Percentiles rank a stretch among this genome's conserved stretches.
These are phyloP conservation scores for Theocolax elegans DNA, from an alignment of 1,140 invertebrate genomes.

Conservation along the genomic window DNA sequence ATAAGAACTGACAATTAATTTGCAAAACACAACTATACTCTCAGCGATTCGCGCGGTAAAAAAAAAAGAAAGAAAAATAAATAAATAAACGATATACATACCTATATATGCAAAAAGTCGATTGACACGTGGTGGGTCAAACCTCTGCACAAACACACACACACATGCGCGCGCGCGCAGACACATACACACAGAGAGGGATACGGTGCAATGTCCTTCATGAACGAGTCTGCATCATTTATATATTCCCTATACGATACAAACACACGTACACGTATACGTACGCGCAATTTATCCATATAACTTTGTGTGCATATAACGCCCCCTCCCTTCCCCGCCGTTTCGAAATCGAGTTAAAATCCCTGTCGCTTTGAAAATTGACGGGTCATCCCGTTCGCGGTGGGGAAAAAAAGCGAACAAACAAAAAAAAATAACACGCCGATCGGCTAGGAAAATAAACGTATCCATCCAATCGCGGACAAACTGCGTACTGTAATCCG, in stretches of 20 bases:
- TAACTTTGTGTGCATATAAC: constrained; percentile 2
- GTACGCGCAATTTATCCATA: background rate
- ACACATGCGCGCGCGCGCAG: no score
- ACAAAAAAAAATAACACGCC: constrained; percentile 1
- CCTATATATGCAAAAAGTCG: no score
- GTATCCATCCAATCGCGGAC: constrained; percentile 12
- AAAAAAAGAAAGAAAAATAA: constrained; percentile 6
- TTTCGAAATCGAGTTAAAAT: constrained; percentile 13
- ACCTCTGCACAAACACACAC: no score
- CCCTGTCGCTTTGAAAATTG: constrained; percentile 17
- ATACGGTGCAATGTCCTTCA: no score
- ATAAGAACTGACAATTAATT: background rate
- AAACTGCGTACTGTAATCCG: background rate
- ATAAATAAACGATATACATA: no score
- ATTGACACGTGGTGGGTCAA: background rate
- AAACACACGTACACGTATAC: no score
- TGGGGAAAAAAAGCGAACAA: background rate
- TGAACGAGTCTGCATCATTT: constrained; percentile 4
- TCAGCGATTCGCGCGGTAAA: background rate
- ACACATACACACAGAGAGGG: no score
- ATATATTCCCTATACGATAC: background rate
- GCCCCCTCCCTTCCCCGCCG: background rate
- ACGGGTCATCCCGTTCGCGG: constrained; percentile 8
- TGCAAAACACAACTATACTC: background rate
- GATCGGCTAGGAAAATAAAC: constrained; percentile 12